Evolutionary conservation across 2,113 vertebrate genomes (phyloP).

Genomic region (Coturnix japonica): DNA sequence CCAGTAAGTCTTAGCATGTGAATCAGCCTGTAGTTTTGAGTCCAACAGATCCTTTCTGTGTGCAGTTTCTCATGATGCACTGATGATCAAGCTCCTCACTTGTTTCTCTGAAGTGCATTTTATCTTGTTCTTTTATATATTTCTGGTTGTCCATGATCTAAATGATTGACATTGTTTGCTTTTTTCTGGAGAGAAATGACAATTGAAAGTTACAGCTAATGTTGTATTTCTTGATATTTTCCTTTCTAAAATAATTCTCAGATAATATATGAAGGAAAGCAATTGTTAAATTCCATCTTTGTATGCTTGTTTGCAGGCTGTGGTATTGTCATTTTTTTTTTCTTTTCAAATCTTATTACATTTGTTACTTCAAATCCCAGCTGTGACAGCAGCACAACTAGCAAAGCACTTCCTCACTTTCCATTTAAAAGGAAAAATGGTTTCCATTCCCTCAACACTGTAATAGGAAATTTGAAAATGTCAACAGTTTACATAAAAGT

Average conservation of each 20-base stretch:
- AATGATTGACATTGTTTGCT: not conserved
- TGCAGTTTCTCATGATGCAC: not conserved
- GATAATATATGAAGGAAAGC: not conserved
- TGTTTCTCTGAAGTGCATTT: not conserved
- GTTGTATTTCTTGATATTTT: not conserved
- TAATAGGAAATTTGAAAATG: not conserved
- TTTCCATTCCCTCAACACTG: not conserved
- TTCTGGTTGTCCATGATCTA: not conserved
- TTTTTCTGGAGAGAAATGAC: not conserved
- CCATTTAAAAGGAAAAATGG: not conserved
- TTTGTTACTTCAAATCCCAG: not conserved
- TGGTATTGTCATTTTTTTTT: not conserved
- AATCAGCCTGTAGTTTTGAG: not conserved
- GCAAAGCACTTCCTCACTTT: slow-evolving; percentile 5
- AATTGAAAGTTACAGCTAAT: not conserved
- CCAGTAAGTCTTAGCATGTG: not conserved
- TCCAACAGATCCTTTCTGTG: not conserved
- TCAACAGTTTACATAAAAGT: not conserved
- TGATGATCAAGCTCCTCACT: not conserved
- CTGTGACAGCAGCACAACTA: not conserved
- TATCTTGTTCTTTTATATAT: not conserved
- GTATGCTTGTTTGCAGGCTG: not conserved
- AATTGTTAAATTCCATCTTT: not conserved
- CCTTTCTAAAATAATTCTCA: not conserved
- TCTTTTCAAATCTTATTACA: not conserved